Percentiles rank a stretch among this genome's conserved stretches.
Evolutionary conservation across 2,797 vertebrate genomes (phyloP).

Genomic region (Yasuhikotakia modesta): DNA sequence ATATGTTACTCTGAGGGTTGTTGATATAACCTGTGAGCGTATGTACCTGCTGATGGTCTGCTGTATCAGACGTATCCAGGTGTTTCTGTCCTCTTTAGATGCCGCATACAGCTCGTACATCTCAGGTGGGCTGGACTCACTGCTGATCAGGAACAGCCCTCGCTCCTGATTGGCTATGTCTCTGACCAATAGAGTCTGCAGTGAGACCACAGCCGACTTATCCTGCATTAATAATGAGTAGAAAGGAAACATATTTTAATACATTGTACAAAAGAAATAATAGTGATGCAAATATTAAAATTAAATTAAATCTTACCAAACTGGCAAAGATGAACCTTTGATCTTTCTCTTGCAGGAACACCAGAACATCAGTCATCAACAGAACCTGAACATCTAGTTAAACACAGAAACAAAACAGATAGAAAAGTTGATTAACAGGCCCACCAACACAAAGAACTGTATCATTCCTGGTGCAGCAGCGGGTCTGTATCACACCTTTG

Average conservation of each 20-base stretch:
- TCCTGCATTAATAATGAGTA: constrained; percentile 73
- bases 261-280: too few species aligned
- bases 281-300: background rate
- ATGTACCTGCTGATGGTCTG: constrained; percentile 81
- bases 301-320: constrained; percentile 73
- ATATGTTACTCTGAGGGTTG: too few species aligned
- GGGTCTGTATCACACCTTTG: constrained; percentile 83
- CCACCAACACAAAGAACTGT: constrained; percentile 19
- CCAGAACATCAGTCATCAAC: constrained; percentile 79
- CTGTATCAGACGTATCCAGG: constrained; percentile 88
- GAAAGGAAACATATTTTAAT: too few species aligned
- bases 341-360: constrained; percentile 87
- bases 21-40: too few species aligned
- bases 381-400: constrained; percentile 80
- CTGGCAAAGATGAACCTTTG: constrained; percentile 82
- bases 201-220: constrained; percentile 86
- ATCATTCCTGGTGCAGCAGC: too few species aligned
- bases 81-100: constrained; percentile 83
- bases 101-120: constrained; percentile 92
- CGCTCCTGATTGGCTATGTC: constrained; percentile 96
- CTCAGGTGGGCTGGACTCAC: constrained; percentile 81
- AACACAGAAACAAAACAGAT: constrained; percentile 51
- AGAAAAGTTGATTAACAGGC: constrained; percentile 39
- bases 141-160: constrained; percentile 92
- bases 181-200: constrained; percentile 87